Evolutionary conservation across 2,113 vertebrate genomes (phyloP), one percentile per base, ranked within the genome.

Genomic region (Australoheros scitulus): DNA sequence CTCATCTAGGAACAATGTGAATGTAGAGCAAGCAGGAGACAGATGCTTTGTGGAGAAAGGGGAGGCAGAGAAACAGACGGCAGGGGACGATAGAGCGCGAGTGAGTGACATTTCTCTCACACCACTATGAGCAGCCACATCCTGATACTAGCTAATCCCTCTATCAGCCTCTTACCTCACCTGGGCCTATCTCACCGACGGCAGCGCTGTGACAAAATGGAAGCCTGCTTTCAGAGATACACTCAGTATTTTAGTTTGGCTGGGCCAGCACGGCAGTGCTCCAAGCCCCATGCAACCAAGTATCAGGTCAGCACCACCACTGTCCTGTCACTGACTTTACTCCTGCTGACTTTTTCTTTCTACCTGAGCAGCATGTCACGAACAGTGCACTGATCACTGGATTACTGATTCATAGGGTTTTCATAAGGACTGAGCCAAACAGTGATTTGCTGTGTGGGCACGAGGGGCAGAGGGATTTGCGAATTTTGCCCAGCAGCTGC

Each of bases 61-160:
- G 47, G 24, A 78, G 60, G 5, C n/a, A 14, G 50, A 83, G 70
- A 78, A 41, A 87, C 63, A 82, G 64, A 83, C 11, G 58, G 83
- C 55, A n/a, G 86, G 50, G 34, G 72, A 75, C 89, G 87, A 81
- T 60, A 83, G 52, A 76, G 61, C 4, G 1, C 11, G 32, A 86
- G 59, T 84, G 85, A 84, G 8, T 61, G 84, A 88, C 80, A 61
- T 81, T 83, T 47, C 85, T 81, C 82, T 83, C 82, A 61, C 81
- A 68, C 79, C 78, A 79, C 78, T 61, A 79, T 72, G 79, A 90
- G 86, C 85, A 79, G 77, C 80, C 75, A 85, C 83, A 90, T 88
- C 78, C 83, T 87, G 88, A 92, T 88, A 80, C 86, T 88, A 88
- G 70, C 82, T 94, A 90, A 91, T 90, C 93, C 93, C 85, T 86